Evolutionary conservation across 2,888 invertebrate species (phyloP), one percentile per base, ranked within the genome.

Genomic region (Catocala nupta): DNA sequence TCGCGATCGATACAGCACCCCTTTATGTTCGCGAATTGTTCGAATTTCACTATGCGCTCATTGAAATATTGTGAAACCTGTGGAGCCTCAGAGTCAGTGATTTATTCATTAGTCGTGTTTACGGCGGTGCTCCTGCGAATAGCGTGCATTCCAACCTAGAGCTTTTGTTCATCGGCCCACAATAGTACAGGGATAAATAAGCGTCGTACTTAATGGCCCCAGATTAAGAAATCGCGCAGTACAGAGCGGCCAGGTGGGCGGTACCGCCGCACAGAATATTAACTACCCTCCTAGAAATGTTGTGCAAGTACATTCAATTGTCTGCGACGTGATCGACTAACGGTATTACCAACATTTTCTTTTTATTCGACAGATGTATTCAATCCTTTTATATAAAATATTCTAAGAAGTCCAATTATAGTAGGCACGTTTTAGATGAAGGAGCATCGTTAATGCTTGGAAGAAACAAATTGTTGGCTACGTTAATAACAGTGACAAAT

Each of bases 1-100:
- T n/a, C 34, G 33, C 55, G 75, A 75, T 83, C 83, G 77, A 81
- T 83, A 74, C 65, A 61, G 63, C 69, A 44, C 64, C 61, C 64
- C 64, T 58, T 73, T 72, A 68, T 73, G 59, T 63, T 68, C 63
- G 56, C 57, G 55, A 69, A 76, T 73, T 76, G 76, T 76, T 77
- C 61, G 59, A 65, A 75, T 75, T 76, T 72, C 69, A 73, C 58
- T 45, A 65, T 62, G 55, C 63, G n/a, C 65, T 67, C 64, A 68
- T 75, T 73, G 70, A 67, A 75, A 70, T 71, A 71, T 66, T 66
- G 63, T 73, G 55, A 59, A 65, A 77, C 74, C 77, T 77, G 77
- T 77, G 55, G 73, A 77, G 70, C 68, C 55, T 60, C 55, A 11
- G 64, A 65, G 55, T 55, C 57, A 33, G 61, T 71, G 67, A 77